Base-by-base conservation (phyloP, 2,888 invertebrate species). In the Drosophila dives region DNA sequence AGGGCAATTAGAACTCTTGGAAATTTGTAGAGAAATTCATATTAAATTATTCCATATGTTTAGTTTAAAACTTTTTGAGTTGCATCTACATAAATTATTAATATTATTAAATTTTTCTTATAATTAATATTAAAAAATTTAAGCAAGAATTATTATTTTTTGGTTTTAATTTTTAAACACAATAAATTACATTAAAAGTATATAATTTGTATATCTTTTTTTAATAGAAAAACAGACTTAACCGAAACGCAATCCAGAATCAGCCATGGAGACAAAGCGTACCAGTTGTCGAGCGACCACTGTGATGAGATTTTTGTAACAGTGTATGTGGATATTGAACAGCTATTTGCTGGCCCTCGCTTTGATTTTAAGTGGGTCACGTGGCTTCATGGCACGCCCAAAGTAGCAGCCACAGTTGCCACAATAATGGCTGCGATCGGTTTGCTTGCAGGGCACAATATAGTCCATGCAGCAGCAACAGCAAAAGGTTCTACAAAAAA, bases 371-470 rank as follows among this genome's bases (percentile, higher is more conserved):
- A 91, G 79, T 11, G 90, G 86, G 5, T 76, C 68, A 55, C 89
- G 80, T 64, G 91, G 82, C 71, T 91, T 90, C 90, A 92, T 90
- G 61, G 86, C 86, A 34, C 92, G 89, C 4, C 93, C 93, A 79
- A 92, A 92, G 80, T 91, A 93, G 69, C 92, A 92, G 70, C 92
- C 92, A 62, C 93, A 93, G 64, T 92, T 91, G 75, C 88, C 90
- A 48, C 93, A 93, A 64, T 93, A 93, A 83, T 93, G 93, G 72
- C 92, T 92, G 26, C 83, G 86, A 72, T 92, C 92, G 29, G 91
- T 90, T 65, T 92, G 89, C 73, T 86, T 91, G 64, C 91, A 92
- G 64, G 92, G 92, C 71, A 90, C 74, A 49, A 76, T 75, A 64
- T 92, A 92, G 70, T 88, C 78, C 76, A 91, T 68, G 58, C 91